These are phyloP conservation scores for Drosophila parvula DNA, from an alignment of 1,140 invertebrate genomes.

Conservation along the genomic window DNA sequence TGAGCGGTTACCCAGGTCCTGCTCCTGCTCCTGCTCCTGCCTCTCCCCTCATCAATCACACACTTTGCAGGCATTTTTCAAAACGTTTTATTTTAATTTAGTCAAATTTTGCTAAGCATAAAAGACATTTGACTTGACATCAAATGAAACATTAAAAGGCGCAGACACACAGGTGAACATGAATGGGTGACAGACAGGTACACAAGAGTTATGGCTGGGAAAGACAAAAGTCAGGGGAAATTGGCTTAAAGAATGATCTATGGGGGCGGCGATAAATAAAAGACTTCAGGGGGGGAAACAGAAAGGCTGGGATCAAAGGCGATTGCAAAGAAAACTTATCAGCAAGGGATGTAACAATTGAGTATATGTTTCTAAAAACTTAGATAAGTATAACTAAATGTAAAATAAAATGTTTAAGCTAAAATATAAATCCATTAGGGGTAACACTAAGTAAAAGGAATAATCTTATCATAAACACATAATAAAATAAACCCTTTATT, in stretches of 20 bases:
- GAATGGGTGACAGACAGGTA: neutral
- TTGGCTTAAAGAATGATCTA: slow-evolving; percentile 14
- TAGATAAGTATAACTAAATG: too few relatives aligned
- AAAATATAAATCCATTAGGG: too few relatives aligned
- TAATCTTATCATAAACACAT: neutral
- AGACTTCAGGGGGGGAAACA: neutral
- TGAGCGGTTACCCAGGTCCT: slow-evolving; percentile 26
- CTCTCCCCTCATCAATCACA: slow-evolving; percentile 26
- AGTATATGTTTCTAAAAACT: too few relatives aligned
- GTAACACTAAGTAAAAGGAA: too few relatives aligned
- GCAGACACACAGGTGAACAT: neutral
- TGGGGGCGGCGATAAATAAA: neutral
- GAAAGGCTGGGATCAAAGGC: neutral
- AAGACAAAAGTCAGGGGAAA: slow-evolving; percentile 8
- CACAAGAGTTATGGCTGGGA: neutral
- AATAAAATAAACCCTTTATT: neutral
- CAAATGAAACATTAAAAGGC: slow-evolving; percentile 10
- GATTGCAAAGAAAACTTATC: neutral
- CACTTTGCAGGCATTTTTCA: slow-evolving; percentile 26
- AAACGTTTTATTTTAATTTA: slow-evolving; percentile 47
- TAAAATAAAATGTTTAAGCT: neutral
- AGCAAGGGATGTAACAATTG: neutral
- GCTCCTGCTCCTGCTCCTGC: too few relatives aligned
- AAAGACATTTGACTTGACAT: slow-evolving; percentile 28
- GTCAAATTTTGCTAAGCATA: slow-evolving; percentile 30